Evolutionary conservation across 2,113 vertebrate species (phyloP).

Genomic region (Ictalurus furcatus): DNA sequence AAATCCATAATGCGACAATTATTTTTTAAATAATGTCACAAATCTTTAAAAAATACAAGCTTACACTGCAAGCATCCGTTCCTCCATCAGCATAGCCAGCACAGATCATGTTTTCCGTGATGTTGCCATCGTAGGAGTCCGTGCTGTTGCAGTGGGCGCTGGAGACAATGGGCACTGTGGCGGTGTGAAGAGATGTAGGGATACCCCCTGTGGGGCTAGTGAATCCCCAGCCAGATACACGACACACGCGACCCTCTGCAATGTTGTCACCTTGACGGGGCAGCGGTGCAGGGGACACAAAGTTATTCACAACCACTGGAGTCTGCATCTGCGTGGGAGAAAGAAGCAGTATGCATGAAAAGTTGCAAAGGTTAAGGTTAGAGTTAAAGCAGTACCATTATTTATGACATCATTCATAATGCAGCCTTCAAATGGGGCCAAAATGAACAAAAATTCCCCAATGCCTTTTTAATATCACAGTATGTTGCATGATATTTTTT

Average conservation of each 20-base stretch:
- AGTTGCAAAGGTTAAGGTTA: background rate
- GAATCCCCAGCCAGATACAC: conserved; percentile 80
- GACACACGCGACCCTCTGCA: conserved; percentile 69
- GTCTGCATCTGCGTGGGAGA: conserved; percentile 67
- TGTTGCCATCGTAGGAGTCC: conserved; percentile 68
- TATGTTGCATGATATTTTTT: background rate
- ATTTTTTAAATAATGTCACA: background rate
- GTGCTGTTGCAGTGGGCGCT: conserved; percentile 70
- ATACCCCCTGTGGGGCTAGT: conserved; percentile 63
- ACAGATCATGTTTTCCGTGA: conserved; percentile 79
- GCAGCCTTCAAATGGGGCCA: background rate
- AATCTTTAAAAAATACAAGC: background rate
- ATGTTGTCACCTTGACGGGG: conserved; percentile 63
- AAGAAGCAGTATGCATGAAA: too few relatives aligned
- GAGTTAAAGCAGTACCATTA: background rate
- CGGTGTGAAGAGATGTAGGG: conserved; percentile 70
- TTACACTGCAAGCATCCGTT: conserved; percentile 79
- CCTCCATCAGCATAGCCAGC: conserved; percentile 74
- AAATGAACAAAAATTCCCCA: background rate
- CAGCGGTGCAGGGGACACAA: conserved; percentile 71
- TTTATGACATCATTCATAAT: background rate
- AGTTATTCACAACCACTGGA: conserved; percentile 70
- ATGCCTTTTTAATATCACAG: background rate
- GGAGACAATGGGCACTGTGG: conserved; percentile 75
- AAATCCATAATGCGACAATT: background rate